Conservation (phyloP, 2,797 vertebrate genomes). For the Mareca penelope region DNA sequence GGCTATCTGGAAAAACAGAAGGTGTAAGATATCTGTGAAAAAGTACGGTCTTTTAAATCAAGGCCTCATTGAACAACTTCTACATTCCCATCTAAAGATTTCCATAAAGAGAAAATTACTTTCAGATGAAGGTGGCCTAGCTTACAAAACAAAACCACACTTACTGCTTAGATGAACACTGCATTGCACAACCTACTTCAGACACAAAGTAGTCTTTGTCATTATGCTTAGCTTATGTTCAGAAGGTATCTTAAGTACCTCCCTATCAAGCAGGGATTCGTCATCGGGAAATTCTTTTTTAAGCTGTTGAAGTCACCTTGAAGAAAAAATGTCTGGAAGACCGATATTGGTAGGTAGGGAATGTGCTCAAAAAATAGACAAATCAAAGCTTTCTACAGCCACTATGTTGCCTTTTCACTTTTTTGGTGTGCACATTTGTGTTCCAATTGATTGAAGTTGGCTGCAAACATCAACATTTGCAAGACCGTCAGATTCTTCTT, state of each 20-base stretch:
- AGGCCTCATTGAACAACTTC: neutral
- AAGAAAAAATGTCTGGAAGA: neutral
- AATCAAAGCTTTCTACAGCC: neutral
- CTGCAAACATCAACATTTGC: neutral
- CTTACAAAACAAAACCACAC: neutral
- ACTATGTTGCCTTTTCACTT: neutral
- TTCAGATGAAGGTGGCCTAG: neutral
- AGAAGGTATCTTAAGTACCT: neutral
- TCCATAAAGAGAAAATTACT: neutral
- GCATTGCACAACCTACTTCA: neutral
- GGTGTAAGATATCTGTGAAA: neutral
- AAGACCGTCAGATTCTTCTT: neutral
- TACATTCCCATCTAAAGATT: neutral
- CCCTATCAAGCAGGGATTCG: neutral
- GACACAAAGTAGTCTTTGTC: neutral
- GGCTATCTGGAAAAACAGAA: no score
- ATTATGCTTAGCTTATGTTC: neutral
- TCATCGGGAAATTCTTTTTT: neutral
- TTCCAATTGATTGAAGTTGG: neutral
- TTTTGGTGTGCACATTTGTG: fast-evolving
- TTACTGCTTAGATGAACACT: neutral
- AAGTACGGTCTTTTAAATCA: neutral
- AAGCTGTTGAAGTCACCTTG: neutral
- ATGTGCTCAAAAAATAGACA: neutral
- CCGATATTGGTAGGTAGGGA: neutral